A percentile compares a stretch with the other conserved stretches of the same genome.
Conservation (phyloP, 2,888 invertebrate genomes). For the Liopterus haemorrhoidalis region DNA sequence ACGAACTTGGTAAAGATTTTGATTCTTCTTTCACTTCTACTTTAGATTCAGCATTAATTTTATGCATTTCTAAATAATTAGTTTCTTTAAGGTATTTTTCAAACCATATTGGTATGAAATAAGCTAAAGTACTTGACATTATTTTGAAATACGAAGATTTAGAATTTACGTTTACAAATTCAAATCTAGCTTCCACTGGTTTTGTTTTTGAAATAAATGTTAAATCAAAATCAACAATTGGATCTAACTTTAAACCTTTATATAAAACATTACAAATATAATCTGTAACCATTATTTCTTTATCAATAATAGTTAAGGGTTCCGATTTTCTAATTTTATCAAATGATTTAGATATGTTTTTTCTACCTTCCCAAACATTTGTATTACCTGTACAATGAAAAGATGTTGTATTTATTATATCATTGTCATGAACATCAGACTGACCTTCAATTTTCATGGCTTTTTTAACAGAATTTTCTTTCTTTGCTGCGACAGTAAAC, state of each 20-base stretch:
- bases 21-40: not conserved
- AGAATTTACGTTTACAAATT: conserved; percentile 35
- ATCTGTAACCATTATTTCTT: conserved; percentile 41
- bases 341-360: conserved; percentile 32
- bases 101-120: conserved; percentile 38
- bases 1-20: no score
- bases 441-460: conserved; percentile 39
- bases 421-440: conserved; percentile 41
- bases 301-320: conserved; percentile 37
- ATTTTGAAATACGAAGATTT: conserved; percentile 38
- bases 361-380: conserved; percentile 41
- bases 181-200: conserved; percentile 35
- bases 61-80: no score
- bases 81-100: conserved; percentile 34
- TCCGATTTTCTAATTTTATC: conserved; percentile 29
- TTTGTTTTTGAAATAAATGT: conserved; percentile 34
- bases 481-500: conserved; percentile 34
- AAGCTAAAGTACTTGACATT: conserved; percentile 36
- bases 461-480: conserved; percentile 36
- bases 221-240: conserved; percentile 40
- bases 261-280: conserved; percentile 34
- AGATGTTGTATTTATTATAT: conserved; percentile 33
- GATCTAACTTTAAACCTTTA: conserved; percentile 25
- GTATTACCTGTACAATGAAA: conserved; percentile 39
- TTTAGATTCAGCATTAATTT: not conserved